Conservation (phyloP, 2,888 invertebrate genomes). For the Cataglyphis rosenhaueri region DNA sequence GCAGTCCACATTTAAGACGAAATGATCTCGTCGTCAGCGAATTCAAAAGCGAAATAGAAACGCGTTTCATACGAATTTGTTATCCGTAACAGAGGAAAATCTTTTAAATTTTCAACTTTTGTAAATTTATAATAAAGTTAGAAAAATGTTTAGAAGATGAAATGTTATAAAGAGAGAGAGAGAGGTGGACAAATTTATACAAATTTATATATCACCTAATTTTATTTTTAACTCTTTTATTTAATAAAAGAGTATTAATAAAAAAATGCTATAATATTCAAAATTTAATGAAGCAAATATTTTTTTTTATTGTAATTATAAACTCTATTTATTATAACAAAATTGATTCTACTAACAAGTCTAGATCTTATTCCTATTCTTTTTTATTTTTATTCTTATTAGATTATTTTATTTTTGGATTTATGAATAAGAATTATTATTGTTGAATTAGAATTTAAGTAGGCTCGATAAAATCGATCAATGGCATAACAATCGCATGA, state of each 20-base stretch:
- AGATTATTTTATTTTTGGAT: not conserved
- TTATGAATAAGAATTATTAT: not conserved
- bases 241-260: not conserved
- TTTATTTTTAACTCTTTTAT: not conserved
- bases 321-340: not conserved
- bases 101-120: not conserved
- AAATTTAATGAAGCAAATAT: not conserved
- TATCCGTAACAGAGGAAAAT: not conserved
- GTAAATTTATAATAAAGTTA: not conserved
- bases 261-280: not conserved
- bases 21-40: not conserved
- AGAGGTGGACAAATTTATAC: not conserved
- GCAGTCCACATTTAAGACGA: not conserved
- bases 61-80: not conserved
- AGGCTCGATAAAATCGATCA: not conserved
- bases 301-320: not conserved
- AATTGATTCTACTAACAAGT: not conserved
- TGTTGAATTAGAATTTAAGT: not conserved
- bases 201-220: not conserved
- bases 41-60: conserved; percentile 9
- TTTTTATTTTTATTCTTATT: not conserved
- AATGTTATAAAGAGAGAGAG: too few species aligned
- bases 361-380: not conserved
- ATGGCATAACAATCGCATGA: not conserved
- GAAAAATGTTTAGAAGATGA: not conserved